Evolutionary conservation across 1,140 invertebrate species (phyloP).

Genomic region (Geopemphigus sp.): DNA sequence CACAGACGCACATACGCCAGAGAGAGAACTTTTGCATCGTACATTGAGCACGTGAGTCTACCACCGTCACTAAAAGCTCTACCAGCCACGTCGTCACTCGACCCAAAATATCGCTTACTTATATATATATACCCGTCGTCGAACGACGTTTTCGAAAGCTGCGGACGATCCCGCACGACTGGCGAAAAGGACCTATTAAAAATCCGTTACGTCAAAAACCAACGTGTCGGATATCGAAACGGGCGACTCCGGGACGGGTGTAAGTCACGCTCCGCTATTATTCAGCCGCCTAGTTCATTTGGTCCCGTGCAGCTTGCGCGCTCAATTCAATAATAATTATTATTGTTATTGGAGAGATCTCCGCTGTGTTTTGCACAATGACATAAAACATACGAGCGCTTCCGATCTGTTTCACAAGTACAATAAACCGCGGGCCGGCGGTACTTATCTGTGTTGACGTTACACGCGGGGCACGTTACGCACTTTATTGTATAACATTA

Average conservation of each 20-base stretch:
- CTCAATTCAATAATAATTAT: conserved; percentile 46
- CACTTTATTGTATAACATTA: no score
- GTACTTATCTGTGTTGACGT: conserved; percentile 45
- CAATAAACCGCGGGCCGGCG: conserved; percentile 35
- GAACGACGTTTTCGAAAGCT: neutral
- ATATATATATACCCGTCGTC: neutral
- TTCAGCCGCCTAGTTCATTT: neutral
- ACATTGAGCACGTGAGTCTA: conserved; percentile 32
- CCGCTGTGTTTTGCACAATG: conserved; percentile 41
- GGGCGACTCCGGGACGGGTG: no score
- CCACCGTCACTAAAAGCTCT: neutral
- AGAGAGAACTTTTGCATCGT: conserved; percentile 26
- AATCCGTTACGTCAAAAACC: conserved; percentile 39
- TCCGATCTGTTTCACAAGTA: conserved; percentile 49
- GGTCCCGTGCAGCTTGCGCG: conserved; percentile 20
- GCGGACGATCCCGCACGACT: neutral
- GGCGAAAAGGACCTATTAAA: conserved; percentile 6
- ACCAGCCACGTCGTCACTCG: neutral
- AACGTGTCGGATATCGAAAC: no score
- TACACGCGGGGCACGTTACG: neutral
- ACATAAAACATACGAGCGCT: conserved; percentile 39
- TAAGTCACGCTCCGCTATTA: neutral
- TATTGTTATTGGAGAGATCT: conserved; percentile 45
- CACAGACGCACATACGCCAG: no score
- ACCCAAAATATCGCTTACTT: neutral